Conservation (phyloP, 2,797 vertebrate genomes). For the Sebastes iracundus region DNA sequence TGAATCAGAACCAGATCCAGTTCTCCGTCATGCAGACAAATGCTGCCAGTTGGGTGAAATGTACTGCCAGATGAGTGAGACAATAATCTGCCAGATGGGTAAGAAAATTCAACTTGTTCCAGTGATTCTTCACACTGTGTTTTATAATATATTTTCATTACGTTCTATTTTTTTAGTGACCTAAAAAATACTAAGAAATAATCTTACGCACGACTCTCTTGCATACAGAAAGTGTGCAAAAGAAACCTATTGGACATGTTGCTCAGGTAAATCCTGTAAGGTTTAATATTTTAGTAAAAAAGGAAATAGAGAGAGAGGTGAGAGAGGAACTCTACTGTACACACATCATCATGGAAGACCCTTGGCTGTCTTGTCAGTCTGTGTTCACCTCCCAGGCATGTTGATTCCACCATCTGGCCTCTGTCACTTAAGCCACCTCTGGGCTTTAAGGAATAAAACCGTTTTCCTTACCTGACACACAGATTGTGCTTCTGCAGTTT, state of each 20-base stretch:
- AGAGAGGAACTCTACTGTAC: background rate
- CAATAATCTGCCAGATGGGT: conserved; percentile 4
- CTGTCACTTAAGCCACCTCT: conserved; percentile 53
- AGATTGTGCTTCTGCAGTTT: background rate
- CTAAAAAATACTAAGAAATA: background rate
- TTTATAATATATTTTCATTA: background rate
- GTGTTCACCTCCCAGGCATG: conserved; percentile 45
- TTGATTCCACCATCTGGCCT: conserved; percentile 60
- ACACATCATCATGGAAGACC: conserved; percentile 41
- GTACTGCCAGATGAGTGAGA: background rate
- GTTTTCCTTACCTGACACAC: conserved; percentile 36
- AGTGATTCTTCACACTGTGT: background rate
- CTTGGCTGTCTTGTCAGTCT: conserved; percentile 37
- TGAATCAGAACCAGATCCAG: conserved; percentile 30
- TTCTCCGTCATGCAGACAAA: conserved; percentile 7
- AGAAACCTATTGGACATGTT: background rate
- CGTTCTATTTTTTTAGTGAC: background rate
- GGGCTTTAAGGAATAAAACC: conserved; percentile 38
- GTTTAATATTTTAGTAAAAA: background rate
- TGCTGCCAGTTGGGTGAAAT: conserved; percentile 26
- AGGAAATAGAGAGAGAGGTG: background rate
- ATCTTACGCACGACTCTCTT: background rate
- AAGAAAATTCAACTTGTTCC: background rate
- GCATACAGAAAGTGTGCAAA: background rate
- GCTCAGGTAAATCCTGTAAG: background rate